Evolutionary conservation across 2,113 vertebrate genomes (phyloP), one percentile per base, ranked within the genome.

Genomic region (Erpornis zantholeuca): DNA sequence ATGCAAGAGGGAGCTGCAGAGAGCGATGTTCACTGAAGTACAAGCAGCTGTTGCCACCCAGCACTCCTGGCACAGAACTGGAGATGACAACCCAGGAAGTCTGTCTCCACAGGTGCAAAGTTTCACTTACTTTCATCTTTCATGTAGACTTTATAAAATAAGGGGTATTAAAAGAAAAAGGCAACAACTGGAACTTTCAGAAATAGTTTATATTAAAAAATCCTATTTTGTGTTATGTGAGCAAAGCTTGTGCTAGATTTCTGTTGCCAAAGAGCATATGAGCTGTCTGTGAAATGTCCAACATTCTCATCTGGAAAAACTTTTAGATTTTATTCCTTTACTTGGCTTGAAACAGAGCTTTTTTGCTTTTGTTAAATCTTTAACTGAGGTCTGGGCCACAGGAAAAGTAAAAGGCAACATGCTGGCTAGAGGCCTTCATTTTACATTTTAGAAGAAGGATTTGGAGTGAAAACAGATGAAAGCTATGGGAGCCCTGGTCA

Each of bases 281-380:
- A 96, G 71, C 76, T 93, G 75, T 40, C 64, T 83, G 60, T 82
- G 56, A 86, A 93, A 83, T 60, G n/a, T 93, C 88, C 93, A 94
- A 44, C 68, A 53, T 83, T 96, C 68, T 94, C 92, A 92, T 92
- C 84, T 90, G 92, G 92, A 88, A 96, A 95, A 91, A 68, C 68
- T 87, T 91, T 85, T 15, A 86, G 60, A 76, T 90, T 90, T 82
- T 91, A 52, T 96, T 95, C 84, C 79, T 94, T 93, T 94, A 80
- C 89, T 94, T 96, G 94, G 89, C 86, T 95, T 90, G 90, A 95
- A 94, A 91, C 47, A 60, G 75, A 60, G 44, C 28, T 65, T 84
- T 86, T 95, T 88, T 88, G 69, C 83, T 89, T 95, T 96, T 97
- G 91, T 96, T 96, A 88, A 92, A 95, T 82, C 65, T 95, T 94